Evolutionary conservation across 2,888 invertebrate genomes (phyloP).

Genomic region (Lasioglossum pauxillum): DNA sequence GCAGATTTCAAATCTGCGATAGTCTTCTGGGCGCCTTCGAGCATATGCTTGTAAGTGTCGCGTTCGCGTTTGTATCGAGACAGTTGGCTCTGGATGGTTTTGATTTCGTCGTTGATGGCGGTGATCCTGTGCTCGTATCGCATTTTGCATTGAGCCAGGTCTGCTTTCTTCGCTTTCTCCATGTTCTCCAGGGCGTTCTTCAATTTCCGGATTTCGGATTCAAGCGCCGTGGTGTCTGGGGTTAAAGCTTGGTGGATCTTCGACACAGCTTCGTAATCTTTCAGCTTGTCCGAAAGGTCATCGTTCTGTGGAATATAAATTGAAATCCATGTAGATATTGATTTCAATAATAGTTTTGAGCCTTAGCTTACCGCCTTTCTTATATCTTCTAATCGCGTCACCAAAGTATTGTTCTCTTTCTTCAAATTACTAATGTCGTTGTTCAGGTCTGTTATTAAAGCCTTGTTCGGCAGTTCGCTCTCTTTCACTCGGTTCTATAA

Average conservation of each 20-base stretch:
- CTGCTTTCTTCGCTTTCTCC: conserved; percentile 91
- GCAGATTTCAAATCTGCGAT: conserved; percentile 90
- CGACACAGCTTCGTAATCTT: conserved; percentile 93
- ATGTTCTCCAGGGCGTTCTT: conserved; percentile 88
- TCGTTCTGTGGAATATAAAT: conserved; percentile 87
- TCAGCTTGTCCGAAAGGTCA: conserved; percentile 91
- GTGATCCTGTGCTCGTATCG: conserved; percentile 94
- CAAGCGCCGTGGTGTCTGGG: conserved; percentile 90
- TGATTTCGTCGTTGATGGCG: conserved; percentile 92
- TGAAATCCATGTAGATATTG: neutral
- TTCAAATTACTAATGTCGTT: conserved; percentile 90
- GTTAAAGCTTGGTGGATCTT: conserved; percentile 92
- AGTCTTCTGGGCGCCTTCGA: conserved; percentile 94
- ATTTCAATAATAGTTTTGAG: neutral
- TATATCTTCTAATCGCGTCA: conserved; percentile 89
- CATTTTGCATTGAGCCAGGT: conserved; percentile 92
- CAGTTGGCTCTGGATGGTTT: conserved; percentile 91
- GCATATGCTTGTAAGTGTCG: conserved; percentile 95
- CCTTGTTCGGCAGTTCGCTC: conserved; percentile 83
- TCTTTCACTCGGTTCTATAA: conserved; percentile 77
- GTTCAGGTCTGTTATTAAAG: conserved; percentile 90
- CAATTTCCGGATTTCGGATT: conserved; percentile 90
- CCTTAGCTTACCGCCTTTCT: conserved; percentile 86
- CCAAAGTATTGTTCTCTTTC: conserved; percentile 88
- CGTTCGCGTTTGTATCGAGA: conserved; percentile 94